phyloP scores from a whole-genome alignment of 2,888 invertebrate species.

The Scelioninae gen. 2 region DNA sequence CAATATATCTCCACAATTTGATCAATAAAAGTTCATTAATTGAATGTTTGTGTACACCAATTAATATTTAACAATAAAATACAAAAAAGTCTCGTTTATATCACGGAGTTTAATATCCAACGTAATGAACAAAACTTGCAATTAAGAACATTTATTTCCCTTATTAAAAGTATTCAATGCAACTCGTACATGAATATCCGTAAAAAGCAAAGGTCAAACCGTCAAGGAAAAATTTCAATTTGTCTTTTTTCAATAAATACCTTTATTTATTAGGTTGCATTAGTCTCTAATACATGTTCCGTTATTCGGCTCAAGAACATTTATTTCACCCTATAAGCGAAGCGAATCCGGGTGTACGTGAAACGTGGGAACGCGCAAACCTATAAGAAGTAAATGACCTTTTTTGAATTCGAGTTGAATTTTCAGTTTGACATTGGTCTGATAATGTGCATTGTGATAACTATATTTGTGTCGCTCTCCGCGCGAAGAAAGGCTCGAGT shows the following conservation, averaged over 20 bases:
- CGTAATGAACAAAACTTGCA: too few species aligned
- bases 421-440: conserved; percentile 56
- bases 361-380: conserved; percentile 18
- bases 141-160: conserved; percentile 1
- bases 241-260: neutral
- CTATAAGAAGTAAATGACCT: conserved; percentile 47
- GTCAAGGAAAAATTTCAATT: neutral
- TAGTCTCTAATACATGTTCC: too few species aligned
- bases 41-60: too few species aligned
- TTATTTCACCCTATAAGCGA: conserved; percentile 3
- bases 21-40: too few species aligned
- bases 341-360: conserved; percentile 33
- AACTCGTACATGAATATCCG: neutral
- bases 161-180: neutral
- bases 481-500: conserved; percentile 56
- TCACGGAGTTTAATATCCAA: too few species aligned
- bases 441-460: conserved; percentile 60
- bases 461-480: conserved; percentile 56
- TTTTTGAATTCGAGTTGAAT: conserved; percentile 41
- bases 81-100: too few species aligned
- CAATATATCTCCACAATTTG: too few species aligned
- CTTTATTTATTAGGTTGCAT: too few species aligned
- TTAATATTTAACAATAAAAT: too few species aligned
- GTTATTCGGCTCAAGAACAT: too few species aligned
- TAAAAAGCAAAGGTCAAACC: conserved; percentile 6